A percentile compares a stretch with the other conserved stretches of the same genome.
Evolutionary conservation across 2,888 invertebrate genomes (phyloP).

Genomic region (Galerucella pusilla): DNA sequence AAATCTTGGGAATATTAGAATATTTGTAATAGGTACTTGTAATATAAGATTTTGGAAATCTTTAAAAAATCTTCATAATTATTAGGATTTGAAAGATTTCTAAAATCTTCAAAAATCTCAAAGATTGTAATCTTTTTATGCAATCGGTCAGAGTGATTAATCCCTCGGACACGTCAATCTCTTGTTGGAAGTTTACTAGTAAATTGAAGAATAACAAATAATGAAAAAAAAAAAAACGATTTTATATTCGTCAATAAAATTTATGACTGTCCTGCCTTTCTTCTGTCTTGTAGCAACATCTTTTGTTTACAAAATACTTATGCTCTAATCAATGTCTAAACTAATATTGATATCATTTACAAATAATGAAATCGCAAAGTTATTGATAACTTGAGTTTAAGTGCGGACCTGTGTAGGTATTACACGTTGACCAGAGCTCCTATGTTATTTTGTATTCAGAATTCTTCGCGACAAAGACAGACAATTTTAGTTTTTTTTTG

Average conservation of each 20-base stretch:
- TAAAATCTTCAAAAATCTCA: no score
- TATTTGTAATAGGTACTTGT: no score
- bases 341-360: not conserved
- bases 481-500: conserved; percentile 42
- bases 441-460: conserved; percentile 37
- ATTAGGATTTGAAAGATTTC: no score
- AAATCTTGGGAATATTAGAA: no score
- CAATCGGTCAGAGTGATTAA: no score
- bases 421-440: conserved; percentile 40
- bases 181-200: no score
- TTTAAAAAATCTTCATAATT: no score
- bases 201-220: no score
- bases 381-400: not conserved
- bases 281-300: not conserved
- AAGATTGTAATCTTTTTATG: no score
- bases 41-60: no score
- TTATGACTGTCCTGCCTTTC: not conserved
- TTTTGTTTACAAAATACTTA: conserved; percentile 9
- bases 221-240: not conserved
- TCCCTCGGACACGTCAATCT: no score
- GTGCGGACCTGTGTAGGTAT: conserved; percentile 21
- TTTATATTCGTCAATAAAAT: not conserved
- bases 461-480: conserved; percentile 37
- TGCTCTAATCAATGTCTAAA: not conserved
- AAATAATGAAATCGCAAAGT: not conserved